Conservation (phyloP, 2,888 invertebrate genomes). For the Rosalia funebris region DNA sequence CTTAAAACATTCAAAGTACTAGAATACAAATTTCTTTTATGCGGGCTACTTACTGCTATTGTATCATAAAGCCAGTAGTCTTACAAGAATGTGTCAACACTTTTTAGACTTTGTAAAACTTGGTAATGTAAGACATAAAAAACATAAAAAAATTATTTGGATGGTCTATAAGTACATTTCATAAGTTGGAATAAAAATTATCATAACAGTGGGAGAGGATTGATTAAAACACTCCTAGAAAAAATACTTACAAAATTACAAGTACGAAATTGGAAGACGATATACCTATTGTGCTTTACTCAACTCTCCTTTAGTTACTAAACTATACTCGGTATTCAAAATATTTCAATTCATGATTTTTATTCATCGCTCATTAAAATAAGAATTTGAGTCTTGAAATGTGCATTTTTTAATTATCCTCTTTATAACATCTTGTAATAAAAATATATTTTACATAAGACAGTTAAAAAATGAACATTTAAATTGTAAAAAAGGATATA, state of each 20-base stretch:
- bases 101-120: not conserved
- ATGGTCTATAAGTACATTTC: not conserved
- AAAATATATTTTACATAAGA: not conserved
- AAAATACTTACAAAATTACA: constrained; percentile 6
- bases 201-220: constrained; percentile 13
- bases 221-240: constrained; percentile 24
- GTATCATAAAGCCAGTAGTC: too few species aligned
- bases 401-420: not conserved
- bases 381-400: not conserved
- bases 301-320: constrained; percentile 19
- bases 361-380: not conserved
- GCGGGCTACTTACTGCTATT: too few species aligned
- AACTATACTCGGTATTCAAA: not conserved
- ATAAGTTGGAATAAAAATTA: not conserved
- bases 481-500: not conserved
- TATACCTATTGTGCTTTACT: constrained; percentile 20
- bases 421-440: not conserved
- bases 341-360: not conserved
- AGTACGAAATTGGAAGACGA: constrained; percentile 12
- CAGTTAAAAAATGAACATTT: constrained; percentile 4
- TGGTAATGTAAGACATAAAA: not conserved
- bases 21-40: too few species aligned
- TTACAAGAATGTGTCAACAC: too few species aligned
- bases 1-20: too few species aligned
- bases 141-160: not conserved